Conservation (phyloP, 2,113 vertebrate genomes). For the Tauraco erythrolophus region DNA sequence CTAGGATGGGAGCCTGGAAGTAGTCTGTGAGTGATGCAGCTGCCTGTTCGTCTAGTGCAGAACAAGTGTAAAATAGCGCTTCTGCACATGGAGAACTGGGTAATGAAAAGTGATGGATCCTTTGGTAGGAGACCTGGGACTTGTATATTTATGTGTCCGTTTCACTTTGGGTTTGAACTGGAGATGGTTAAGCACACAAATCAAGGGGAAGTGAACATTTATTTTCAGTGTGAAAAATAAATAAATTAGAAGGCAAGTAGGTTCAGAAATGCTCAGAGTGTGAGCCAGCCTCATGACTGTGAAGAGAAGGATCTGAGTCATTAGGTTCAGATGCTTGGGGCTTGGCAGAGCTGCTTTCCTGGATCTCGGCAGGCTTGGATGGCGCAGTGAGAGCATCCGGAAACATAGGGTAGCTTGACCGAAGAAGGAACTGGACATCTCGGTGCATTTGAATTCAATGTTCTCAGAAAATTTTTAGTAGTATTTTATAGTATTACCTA, state of each 20-base stretch:
- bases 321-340: neutral
- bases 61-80: neutral
- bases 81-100: neutral
- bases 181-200: conserved; percentile 5
- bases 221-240: conserved; percentile 17
- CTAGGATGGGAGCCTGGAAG: neutral
- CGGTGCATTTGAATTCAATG: fast-evolving
- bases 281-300: neutral
- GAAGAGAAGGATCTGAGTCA: neutral
- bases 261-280: neutral
- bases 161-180: conserved; percentile 31
- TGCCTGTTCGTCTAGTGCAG: neutral
- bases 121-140: neutral
- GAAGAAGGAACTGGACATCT: neutral
- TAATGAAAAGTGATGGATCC: conserved; percentile 11
- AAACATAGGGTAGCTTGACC: neutral
- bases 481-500: neutral
- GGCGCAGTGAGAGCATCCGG: neutral
- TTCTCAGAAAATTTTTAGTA: neutral
- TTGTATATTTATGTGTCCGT: neutral
- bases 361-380: neutral
- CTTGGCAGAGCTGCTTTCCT: neutral
- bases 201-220: conserved; percentile 3
- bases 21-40: neutral
- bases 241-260: conserved; percentile 15